Evolutionary conservation across 2,113 vertebrate genomes (phyloP).

Genomic region (Isurus oxyrinchus): DNA sequence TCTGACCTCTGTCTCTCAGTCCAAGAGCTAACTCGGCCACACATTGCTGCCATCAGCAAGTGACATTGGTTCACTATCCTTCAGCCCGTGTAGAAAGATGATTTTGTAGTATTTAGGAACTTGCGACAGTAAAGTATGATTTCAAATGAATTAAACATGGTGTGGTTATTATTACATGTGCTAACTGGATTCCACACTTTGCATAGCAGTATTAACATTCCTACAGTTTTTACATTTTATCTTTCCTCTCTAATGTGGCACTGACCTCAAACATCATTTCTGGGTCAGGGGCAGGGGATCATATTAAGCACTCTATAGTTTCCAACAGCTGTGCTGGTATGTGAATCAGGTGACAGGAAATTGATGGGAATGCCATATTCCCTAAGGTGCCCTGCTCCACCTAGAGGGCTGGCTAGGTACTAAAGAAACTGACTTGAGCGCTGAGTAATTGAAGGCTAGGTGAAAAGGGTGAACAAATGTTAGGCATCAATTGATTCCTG

Average conservation of each 20-base stretch:
- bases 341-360: slow-evolving; percentile 14
- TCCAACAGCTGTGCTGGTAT: too few species aligned
- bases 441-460: background rate
- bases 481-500: background rate
- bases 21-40: background rate
- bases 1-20: background rate
- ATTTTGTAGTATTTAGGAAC: background rate
- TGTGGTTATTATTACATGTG: background rate
- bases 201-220: background rate
- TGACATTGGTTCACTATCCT: background rate
- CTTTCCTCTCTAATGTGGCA: background rate
- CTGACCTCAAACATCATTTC: background rate
- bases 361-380: background rate
- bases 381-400: background rate
- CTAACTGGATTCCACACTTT: background rate
- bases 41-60: background rate
- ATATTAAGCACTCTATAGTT: background rate
- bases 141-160: background rate
- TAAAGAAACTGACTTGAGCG: background rate
- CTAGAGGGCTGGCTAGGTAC: background rate
- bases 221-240: slow-evolving; percentile 8
- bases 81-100: background rate
- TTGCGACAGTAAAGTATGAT: too few species aligned
- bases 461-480: background rate
- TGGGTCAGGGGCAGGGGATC: background rate